phyloP scores from a whole-genome alignment of 2,888 invertebrate species.

The Enchytraeus crypticus region DNA sequence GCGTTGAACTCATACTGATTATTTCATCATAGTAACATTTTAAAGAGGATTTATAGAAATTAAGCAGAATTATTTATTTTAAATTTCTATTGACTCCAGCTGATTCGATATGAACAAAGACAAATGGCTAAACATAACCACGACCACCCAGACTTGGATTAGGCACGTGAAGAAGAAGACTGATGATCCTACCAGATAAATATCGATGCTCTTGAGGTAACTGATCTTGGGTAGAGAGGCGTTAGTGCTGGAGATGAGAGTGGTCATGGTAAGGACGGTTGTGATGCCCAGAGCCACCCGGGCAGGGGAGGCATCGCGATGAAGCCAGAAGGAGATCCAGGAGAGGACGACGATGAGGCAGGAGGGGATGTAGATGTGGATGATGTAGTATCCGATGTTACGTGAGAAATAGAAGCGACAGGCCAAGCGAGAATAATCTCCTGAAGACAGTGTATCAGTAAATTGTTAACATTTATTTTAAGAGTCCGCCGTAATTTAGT shows the following conservation, averaged over 20 bases:
- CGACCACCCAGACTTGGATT: too few relatives aligned
- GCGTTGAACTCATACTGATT: too few relatives aligned
- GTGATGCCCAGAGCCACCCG: conserved; percentile 44
- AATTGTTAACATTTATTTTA: not conserved
- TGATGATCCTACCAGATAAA: conserved; percentile 72
- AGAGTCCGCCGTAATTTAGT: not conserved
- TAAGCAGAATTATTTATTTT: too few relatives aligned
- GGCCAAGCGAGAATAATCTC: conserved; percentile 46
- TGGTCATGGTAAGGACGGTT: conserved; percentile 48
- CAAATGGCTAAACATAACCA: too few relatives aligned
- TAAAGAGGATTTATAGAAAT: too few relatives aligned
- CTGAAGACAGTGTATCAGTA: conserved; percentile 29
- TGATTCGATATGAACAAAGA: too few relatives aligned
- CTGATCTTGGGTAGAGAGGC: conserved; percentile 44
- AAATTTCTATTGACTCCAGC: too few relatives aligned
- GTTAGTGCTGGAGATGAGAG: conserved; percentile 46
- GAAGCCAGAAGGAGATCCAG: conserved; percentile 62
- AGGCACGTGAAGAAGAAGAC: too few relatives aligned
- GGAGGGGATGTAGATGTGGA: conserved; percentile 54
- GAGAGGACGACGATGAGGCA: conserved; percentile 52
- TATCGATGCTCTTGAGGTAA: conserved; percentile 63
- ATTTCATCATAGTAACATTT: too few relatives aligned
- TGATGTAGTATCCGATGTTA: conserved; percentile 66
- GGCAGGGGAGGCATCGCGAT: conserved; percentile 45
- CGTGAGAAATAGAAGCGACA: conserved; percentile 65